Base-by-base conservation (phyloP, 2,797 vertebrate species). In the Gymnothorax javanicus region DNA sequence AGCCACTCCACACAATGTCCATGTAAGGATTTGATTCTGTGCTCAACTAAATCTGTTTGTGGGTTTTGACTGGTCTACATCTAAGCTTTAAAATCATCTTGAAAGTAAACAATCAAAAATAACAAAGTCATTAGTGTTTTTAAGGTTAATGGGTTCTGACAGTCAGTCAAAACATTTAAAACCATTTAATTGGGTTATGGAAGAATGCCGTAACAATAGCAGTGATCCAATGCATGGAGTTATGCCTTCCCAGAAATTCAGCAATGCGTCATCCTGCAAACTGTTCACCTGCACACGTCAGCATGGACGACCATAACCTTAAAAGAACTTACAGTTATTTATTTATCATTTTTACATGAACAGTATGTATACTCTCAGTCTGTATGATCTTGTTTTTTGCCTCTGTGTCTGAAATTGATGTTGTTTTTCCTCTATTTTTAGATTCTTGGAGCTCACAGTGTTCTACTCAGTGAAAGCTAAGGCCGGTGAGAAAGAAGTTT, bases 391-490 rank as follows among this genome's bases (percentile, higher is more conserved):
- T 64, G 17, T 23, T 64, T 64, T 64, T 64, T 64, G 62, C 62
- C 62, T 6, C 17, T 20, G 62, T 23, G 11, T 69, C 25, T 69
- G 64, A 69, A n/a, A 25, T 25, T 7, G 83, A 86, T 86, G 27
- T 86, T 89, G 43, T 82, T 87, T 83, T 73, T 86, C 69, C 88
- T 83, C 91, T 85, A 71, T 96, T 95, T 91, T 91, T 95, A 99
- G 98, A 87, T 99, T 99, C 95, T 94, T 97, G 95, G 98, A 99
- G 95, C 95, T 98, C 88, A 95, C 96, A 84, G 92, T 94, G 43
- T 98, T 97, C 94, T 99, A 98, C 95, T 98, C 95, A n/a, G 97
- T 99, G 91, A 99, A 98, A 95, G 96, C 98, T 91, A 99, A 99
- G 94, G 92, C 95, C 27, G 97, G 97, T 64, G 98, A 99, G 93